A percentile compares a stretch with the other conserved stretches of the same genome.
phyloP scores from a whole-genome alignment of 2,113 vertebrate species.

The Synodontis membranacea region DNA sequence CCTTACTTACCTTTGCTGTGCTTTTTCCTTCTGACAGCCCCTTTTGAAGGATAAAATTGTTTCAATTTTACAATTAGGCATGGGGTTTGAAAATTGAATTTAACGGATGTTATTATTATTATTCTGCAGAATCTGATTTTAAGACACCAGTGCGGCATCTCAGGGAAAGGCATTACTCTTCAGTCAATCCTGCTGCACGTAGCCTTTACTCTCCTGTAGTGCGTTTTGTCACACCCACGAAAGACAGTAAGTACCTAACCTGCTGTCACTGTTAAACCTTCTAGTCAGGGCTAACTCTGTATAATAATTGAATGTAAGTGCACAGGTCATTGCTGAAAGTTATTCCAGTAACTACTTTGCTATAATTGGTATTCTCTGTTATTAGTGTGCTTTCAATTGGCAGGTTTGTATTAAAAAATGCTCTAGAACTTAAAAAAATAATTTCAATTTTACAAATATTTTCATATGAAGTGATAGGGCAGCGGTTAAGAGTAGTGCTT shows the following conservation, averaged over 20 bases:
- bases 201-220: constrained; percentile 73
- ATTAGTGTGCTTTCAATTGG: not conserved
- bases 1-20: not conserved
- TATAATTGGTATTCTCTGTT: not conserved
- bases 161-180: constrained; percentile 54
- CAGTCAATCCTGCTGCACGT: constrained; percentile 60
- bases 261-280: not conserved
- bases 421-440: not conserved
- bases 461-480: not conserved
- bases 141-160: constrained; percentile 65
- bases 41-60: not conserved
- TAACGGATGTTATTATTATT: not conserved
- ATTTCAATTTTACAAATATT: not conserved
- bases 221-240: constrained; percentile 72
- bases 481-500: not conserved
- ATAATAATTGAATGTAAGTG: not conserved
- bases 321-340: not conserved
- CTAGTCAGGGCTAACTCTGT: not conserved
- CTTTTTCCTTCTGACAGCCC: not conserved
- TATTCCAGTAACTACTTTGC: not conserved
- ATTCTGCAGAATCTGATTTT: constrained; percentile 63
- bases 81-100: not conserved
- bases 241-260: constrained; percentile 68
- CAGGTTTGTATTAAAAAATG: not conserved
- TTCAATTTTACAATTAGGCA: not conserved